Base-by-base conservation (phyloP, 1,140 invertebrate species). In the Drosophila truncata region DNA sequence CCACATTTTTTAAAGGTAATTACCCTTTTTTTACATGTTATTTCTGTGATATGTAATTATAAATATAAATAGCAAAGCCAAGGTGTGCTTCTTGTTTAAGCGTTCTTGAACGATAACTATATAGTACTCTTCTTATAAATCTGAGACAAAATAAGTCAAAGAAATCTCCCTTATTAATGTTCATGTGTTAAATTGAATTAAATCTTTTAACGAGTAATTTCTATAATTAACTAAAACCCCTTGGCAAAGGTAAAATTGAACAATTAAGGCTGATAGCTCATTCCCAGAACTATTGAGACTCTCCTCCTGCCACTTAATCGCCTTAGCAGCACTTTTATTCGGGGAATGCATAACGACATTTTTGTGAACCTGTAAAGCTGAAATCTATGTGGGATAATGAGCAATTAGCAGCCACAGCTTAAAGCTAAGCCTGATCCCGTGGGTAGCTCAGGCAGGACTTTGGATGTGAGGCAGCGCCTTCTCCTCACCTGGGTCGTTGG, bases 331-430 rank as follows among this genome's bases (percentile, higher is more conserved):
- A 42, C 16, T n/a, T 42, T 18, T 60, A 16, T 41, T 41, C 57
- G 11, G 10, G 57, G 58, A 60, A 42, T 42, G 18, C 37, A 60
- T 27, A 65, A 42, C 57, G n/a, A 42, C 13, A 62, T 33, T 65
- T 62, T 16, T 33, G 29, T 65, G 57, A 65, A 33, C 18, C 41
- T 55, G 52, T 67, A 33, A 72, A 14, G 42, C 14, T 4, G 14
- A 71, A 70, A 50, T 50, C 70, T 41, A 31, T 37, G 54, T 6
- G 46, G 67, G 44, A 72, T 73, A 73, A 73, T 73, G 70, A 73
- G 70, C 70, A 73, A 73, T 73, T 73, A 73, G 67, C 70, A 72
- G 23, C 70, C 70, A 16, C 69, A 59, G 42, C 35, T 72, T 72
- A 59, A 59, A 61, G 55, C 41, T 8, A n/a, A 49, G 66, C 62